phyloP scores from a whole-genome alignment of 92 coral and sea anemone genomes.

The Pocillopora grandis region DNA sequence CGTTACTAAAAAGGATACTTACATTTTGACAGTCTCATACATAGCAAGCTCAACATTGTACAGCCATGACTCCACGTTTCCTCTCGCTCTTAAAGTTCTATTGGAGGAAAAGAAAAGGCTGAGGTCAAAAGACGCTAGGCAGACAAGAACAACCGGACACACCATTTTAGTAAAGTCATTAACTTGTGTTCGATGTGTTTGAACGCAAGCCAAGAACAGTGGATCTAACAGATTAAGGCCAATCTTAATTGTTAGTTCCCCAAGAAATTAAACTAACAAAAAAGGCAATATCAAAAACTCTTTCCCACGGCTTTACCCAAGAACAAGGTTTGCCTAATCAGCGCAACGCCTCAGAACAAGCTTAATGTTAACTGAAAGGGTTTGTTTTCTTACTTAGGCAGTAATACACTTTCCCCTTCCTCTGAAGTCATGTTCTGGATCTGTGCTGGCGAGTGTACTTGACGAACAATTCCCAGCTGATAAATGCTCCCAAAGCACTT shows the following conservation, averaged over 20 bases:
- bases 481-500: conserved; percentile 91
- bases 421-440: conserved; percentile 88
- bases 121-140: neutral
- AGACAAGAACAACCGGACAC: no score
- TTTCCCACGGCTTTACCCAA: no score
- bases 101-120: neutral
- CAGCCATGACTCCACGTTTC: conserved; percentile 95
- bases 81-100: conserved; percentile 89
- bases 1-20: conserved; percentile 40
- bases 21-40: conserved; percentile 87
- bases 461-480: conserved; percentile 82
- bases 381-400: conserved; percentile 78
- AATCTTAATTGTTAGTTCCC: no score
- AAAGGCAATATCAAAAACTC: no score
- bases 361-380: no score
- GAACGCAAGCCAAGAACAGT: no score
- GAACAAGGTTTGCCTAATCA: no score
- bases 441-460: conserved; percentile 82
- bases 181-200: no score
- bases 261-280: no score
- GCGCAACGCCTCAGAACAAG: neutral
- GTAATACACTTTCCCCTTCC: conserved; percentile 81
- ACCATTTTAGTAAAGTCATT: no score
- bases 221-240: no score
- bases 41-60: conserved; percentile 83